These are phyloP conservation scores for Heliocidaris tuberculata DNA, from an alignment of 35 echinoderm and acorn worm genomes.

Conservation along the genomic window DNA sequence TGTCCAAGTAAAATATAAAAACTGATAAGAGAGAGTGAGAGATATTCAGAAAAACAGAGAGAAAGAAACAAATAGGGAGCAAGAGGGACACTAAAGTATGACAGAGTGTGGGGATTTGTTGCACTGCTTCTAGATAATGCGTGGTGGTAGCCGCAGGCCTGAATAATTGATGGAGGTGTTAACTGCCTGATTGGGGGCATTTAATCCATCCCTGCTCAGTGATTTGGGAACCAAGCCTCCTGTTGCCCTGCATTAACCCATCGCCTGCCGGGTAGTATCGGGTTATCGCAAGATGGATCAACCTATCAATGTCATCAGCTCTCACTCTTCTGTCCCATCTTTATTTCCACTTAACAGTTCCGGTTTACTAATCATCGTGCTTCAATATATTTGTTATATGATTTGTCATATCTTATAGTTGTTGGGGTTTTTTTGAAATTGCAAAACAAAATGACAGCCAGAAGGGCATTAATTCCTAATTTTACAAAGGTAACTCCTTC, in stretches of 20 bases:
- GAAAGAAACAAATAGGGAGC: too few relatives aligned
- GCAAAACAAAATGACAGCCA: too few relatives aligned
- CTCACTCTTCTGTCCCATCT: not conserved
- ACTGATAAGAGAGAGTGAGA: too few relatives aligned
- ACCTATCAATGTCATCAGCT: not conserved
- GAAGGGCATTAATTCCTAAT: too few relatives aligned
- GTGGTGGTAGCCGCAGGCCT: conserved; percentile 6
- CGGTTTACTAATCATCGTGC: not conserved
- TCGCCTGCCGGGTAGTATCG: not conserved
- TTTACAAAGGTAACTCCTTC: too few relatives aligned
- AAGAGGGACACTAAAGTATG: not conserved
- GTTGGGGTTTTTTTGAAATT: too few relatives aligned
- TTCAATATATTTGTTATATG: too few relatives aligned
- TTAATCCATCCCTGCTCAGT: conserved; percentile 15
- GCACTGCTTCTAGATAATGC: not conserved
- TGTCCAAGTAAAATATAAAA: too few relatives aligned
- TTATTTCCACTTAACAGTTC: not conserved
- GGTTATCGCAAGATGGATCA: not conserved
- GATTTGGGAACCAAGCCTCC: conserved; percentile 29
- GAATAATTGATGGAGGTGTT: conserved; percentile 52
- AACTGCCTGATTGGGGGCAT: conserved; percentile 36
- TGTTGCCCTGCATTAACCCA: conserved; percentile 8
- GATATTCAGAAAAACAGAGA: too few relatives aligned
- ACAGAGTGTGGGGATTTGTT: not conserved
- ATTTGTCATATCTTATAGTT: too few relatives aligned